Evolutionary conservation across 2,888 invertebrate species (phyloP), one percentile per base, ranked within the genome.

Genomic region (Tridacna crocea): DNA sequence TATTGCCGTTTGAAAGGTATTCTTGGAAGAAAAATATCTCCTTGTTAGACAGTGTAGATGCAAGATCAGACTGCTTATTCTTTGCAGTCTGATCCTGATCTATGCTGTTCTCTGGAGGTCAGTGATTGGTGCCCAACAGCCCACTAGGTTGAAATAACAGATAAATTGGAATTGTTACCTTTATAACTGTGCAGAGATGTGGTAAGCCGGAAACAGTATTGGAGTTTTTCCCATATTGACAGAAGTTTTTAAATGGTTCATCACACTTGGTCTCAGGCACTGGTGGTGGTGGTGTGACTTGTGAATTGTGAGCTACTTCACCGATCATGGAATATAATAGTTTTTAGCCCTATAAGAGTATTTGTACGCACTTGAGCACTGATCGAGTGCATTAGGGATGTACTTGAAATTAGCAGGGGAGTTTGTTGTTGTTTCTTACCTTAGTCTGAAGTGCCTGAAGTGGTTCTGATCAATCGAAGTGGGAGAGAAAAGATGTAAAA

Each of bases 231-330:
- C 66, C 27, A 46, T 66, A 46, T 46, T 66, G 66, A 66, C 8
- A 66, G 66, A 46, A 26, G 27, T 66, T 66, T 66, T 66, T 66
- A 66, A 66, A 66, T 66, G 66, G 66, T 66, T 46, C 36, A 46
- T 19, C 66, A n/a, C 66, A 46, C 66, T 46, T 46, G 55, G 15
- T 55, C 55, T 55, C 55, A 55, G 55, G 36, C 36, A 36, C 8
- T 8, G 36, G 36, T 19, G 19, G 51, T 51, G 15, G 17, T 19
- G 2, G 17, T 55, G 15, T 55, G 55, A 19, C 17, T 55, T 55
- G 55, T 55, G 17, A 19, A n/a, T 19, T 55, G 17, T 55, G 55
- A 55, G 17, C 6, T 19, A 19, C 19, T 55, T 55, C 15, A 51
- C 12, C 15, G 51, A 51, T 51, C 51, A 55, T 55, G 55, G 55